Evolutionary conservation across 2,888 invertebrate genomes (phyloP).

Genomic region (Patella caerulea): DNA sequence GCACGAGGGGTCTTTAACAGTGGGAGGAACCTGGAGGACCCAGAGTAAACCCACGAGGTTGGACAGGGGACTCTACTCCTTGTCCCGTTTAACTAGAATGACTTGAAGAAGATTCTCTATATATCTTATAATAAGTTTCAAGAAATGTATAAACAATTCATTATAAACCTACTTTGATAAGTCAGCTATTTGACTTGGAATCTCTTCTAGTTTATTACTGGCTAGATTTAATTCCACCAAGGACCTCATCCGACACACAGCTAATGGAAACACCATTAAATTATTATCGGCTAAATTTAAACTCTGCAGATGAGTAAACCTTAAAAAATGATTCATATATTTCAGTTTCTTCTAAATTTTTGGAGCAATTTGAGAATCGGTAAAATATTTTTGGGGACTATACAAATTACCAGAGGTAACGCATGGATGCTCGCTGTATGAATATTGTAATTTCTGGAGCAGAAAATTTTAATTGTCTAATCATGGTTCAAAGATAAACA

Average conservation of each 20-base stretch:
- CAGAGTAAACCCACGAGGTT: no score
- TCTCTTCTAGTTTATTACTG: slow-evolving; percentile 67
- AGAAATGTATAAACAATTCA: background rate
- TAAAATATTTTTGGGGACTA: no score
- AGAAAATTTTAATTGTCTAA: no score
- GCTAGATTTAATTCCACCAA: slow-evolving; percentile 70
- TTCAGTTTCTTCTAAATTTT: background rate
- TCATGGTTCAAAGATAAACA: no score
- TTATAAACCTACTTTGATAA: slow-evolving; percentile 56
- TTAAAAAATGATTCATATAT: slow-evolving; percentile 33
- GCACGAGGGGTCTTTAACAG: no score
- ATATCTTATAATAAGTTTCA: background rate
- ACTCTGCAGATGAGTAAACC: slow-evolving; percentile 68
- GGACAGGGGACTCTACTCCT: no score
- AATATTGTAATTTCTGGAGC: no score
- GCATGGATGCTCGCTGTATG: no score
- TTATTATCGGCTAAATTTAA: slow-evolving; percentile 73
- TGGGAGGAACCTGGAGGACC: no score
- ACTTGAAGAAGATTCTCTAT: background rate
- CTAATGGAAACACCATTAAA: slow-evolving; percentile 68
- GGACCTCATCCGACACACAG: slow-evolving; percentile 66
- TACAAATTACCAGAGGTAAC: no score
- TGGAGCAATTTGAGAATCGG: no score
- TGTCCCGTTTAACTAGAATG: no score
- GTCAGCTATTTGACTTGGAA: slow-evolving; percentile 66